Percentiles rank a stretch among this genome's conserved stretches.
Conservation (phyloP, 2,797 vertebrate genomes). For the Etheostoma nigrum region DNA sequence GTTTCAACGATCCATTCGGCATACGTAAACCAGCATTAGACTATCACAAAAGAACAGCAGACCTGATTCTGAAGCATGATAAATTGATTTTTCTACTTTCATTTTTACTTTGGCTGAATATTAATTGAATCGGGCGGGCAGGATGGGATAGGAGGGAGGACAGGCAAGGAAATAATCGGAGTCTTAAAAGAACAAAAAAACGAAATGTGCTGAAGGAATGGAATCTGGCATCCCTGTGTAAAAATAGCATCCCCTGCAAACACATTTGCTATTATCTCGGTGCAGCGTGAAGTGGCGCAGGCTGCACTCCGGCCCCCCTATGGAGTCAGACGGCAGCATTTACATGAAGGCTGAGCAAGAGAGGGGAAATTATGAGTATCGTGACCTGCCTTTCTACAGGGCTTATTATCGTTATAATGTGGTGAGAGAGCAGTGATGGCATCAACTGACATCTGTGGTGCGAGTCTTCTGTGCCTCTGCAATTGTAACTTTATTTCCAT, state of each 20-base stretch:
- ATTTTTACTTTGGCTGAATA: slow-evolving; percentile 75
- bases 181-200: slow-evolving; percentile 32
- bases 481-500: slow-evolving; percentile 10
- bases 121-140: slow-evolving; percentile 78
- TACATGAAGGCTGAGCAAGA: slow-evolving; percentile 72
- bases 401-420: slow-evolving; percentile 83
- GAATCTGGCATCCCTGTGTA: slow-evolving; percentile 73
- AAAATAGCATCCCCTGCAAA: slow-evolving; percentile 84
- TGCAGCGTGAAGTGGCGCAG: slow-evolving; percentile 50
- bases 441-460: slow-evolving; percentile 41
- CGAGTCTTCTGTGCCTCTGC: slow-evolving; percentile 24
- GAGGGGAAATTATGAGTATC: slow-evolving; percentile 79
- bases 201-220: slow-evolving; percentile 74
- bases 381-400: slow-evolving; percentile 74
- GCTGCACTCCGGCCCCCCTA: slow-evolving; percentile 69
- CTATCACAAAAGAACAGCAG: slow-evolving; percentile 67
- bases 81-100: slow-evolving; percentile 83
- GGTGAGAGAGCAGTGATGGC: slow-evolving; percentile 42
- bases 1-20: slow-evolving; percentile 43
- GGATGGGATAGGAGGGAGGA: slow-evolving; percentile 62
- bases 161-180: slow-evolving; percentile 68
- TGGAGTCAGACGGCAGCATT: slow-evolving; percentile 74
- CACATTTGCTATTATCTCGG: slow-evolving; percentile 82
- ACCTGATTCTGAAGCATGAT: slow-evolving; percentile 80
- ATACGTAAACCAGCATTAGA: slow-evolving; percentile 63